Conservation (phyloP, 2,113 vertebrate genomes). For the Callipepla californica region DNA sequence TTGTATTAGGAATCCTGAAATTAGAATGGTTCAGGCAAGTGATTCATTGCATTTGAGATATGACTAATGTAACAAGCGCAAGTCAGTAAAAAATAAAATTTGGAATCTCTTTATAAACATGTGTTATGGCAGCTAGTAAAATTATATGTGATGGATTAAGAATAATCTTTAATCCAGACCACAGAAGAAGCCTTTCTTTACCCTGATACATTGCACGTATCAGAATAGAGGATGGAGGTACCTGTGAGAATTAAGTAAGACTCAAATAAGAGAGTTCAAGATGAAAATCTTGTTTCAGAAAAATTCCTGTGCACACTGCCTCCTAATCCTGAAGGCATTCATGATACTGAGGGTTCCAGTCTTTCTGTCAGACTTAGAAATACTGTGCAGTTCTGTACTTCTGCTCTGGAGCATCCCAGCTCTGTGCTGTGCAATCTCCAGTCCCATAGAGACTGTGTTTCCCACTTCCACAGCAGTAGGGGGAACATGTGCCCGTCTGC, state of each 20-base stretch:
- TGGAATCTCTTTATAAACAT: background rate
- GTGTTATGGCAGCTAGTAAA: background rate
- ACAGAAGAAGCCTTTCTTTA: background rate
- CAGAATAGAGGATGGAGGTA: slow-evolving; percentile 40
- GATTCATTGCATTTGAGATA: background rate
- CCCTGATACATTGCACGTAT: background rate
- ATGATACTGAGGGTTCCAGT: background rate
- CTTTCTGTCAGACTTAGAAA: background rate
- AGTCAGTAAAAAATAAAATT: background rate
- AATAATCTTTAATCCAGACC: background rate
- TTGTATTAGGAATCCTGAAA: background rate
- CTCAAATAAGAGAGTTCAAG: background rate
- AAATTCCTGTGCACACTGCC: background rate
- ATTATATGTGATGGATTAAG: slow-evolving; percentile 11
- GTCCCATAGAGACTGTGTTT: rapidly evolving
- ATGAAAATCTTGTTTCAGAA: background rate
- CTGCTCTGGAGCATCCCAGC: background rate
- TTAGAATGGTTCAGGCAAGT: background rate
- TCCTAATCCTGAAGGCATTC: background rate
- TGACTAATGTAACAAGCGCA: background rate
- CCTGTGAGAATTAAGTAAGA: background rate
- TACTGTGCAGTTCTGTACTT: rapidly evolving
- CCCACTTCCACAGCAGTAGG: background rate
- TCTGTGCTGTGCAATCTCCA: rapidly evolving
- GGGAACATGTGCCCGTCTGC: rapidly evolving